Evolutionary conservation across 2,888 invertebrate species (phyloP).

Genomic region (Prenolepis imparis): DNA sequence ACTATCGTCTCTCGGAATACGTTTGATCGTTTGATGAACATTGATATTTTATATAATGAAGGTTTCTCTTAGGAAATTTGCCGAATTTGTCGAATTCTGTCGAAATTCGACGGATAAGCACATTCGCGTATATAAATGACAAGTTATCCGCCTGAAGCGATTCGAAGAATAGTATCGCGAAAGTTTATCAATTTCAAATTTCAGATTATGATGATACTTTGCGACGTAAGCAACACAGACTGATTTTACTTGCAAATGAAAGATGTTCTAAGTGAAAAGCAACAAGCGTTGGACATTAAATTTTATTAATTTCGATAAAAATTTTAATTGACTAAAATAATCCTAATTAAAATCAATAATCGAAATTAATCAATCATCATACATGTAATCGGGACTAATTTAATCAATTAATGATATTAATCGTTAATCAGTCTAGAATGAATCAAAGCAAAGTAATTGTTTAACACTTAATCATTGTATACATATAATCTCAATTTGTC

Average conservation of each 20-base stretch:
- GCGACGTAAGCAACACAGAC: neutral
- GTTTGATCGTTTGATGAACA: neutral
- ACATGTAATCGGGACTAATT: no score
- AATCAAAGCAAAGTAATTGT: no score
- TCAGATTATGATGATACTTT: slow-evolving; percentile 16
- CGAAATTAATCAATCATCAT: no score
- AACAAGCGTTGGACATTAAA: neutral
- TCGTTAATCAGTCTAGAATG: no score
- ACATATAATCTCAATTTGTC: no score
- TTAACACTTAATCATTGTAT: no score
- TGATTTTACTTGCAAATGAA: slow-evolving; percentile 66
- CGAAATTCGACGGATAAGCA: neutral
- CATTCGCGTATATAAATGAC: neutral
- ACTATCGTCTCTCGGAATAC: neutral
- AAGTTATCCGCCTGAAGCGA: neutral
- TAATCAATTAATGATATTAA: no score
- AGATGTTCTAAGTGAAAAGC: slow-evolving; percentile 24
- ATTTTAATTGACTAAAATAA: no score
- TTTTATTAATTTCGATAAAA: no score
- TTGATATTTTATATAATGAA: neutral
- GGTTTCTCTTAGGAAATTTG: neutral
- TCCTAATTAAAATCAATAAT: no score
- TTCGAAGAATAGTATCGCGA: slow-evolving; percentile 27
- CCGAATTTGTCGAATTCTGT: no score
- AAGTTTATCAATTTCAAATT: slow-evolving; percentile 64